These are phyloP conservation scores for Pseudopleuronectes americanus DNA, from an alignment of 2,797 vertebrate genomes.

Conservation along the genomic window DNA sequence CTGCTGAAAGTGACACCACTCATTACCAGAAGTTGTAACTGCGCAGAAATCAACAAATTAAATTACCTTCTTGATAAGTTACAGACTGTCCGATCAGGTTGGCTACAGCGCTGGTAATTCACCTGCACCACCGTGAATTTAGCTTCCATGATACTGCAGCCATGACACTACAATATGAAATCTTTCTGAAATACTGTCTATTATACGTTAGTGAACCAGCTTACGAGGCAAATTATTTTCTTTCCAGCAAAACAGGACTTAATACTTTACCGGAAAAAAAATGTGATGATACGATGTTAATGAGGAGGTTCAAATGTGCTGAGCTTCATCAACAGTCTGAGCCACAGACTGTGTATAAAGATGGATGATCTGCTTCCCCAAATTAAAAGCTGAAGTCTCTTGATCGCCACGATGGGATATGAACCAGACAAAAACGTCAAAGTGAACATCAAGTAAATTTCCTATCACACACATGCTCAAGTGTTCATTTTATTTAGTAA, in stretches of 20 bases:
- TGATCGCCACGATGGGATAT: too few relatives aligned
- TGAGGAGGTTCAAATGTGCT: neutral
- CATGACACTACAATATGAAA: neutral
- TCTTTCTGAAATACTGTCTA: conserved; percentile 1
- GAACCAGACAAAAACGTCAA: too few relatives aligned
- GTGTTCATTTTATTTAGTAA: too few relatives aligned
- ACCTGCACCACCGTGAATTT: conserved; percentile 13
- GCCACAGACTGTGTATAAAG: neutral
- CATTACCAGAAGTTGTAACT: conserved; percentile 58
- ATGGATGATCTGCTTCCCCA: too few relatives aligned
- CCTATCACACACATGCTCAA: too few relatives aligned
- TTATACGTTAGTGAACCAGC: conserved; percentile 2
- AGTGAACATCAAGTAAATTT: too few relatives aligned
- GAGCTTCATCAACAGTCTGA: neutral
- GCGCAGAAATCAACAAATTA: conserved; percentile 43
- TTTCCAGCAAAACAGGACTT: neutral
- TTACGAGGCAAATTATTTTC: neutral
- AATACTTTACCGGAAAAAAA: too few relatives aligned
- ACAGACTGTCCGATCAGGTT: conserved; percentile 19
- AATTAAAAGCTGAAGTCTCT: too few relatives aligned
- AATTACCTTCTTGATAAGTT: conserved; percentile 42
- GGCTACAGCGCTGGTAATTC: conserved; percentile 12
- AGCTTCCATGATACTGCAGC: neutral
- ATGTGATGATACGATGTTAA: neutral
- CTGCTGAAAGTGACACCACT: conserved; percentile 50